Evolutionary conservation across 2,888 invertebrate genomes (phyloP).

Genomic region (Tenthredo livida): DNA sequence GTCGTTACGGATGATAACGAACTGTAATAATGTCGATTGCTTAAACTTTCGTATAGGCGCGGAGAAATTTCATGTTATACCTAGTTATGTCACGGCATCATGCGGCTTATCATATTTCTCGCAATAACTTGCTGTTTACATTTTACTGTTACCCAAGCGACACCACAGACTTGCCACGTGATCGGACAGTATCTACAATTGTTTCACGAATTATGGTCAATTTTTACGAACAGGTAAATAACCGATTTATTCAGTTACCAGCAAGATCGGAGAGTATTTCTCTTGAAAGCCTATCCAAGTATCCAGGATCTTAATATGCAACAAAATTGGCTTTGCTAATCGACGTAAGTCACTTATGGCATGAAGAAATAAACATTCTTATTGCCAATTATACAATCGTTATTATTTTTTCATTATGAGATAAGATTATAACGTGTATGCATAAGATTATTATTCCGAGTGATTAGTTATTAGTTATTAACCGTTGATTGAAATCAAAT

Average conservation of each 20-base stretch:
- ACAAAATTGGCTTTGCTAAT: neutral
- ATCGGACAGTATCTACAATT: slow-evolving; percentile 9
- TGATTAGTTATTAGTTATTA: neutral
- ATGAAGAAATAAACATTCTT: neutral
- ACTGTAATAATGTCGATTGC: neutral
- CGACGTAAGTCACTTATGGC: neutral
- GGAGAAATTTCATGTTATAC: slow-evolving; percentile 11
- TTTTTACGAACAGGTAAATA: slow-evolving; percentile 12
- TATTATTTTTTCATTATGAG: neutral
- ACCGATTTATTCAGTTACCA: neutral
- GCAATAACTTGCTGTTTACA: slow-evolving; percentile 37
- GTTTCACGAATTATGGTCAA: neutral
- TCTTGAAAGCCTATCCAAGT: neutral
- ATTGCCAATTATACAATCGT: neutral
- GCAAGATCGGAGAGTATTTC: neutral
- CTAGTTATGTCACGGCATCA: neutral
- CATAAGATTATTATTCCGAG: neutral
- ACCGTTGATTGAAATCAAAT: neutral
- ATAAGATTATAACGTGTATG: neutral
- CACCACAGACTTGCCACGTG: slow-evolving; percentile 13
- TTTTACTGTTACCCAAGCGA: slow-evolving; percentile 1
- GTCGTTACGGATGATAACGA: slow-evolving; percentile 3
- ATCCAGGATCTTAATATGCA: neutral
- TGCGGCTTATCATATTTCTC: slow-evolving; percentile 24
- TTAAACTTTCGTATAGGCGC: neutral